Conservation (phyloP, 2,113 vertebrate genomes). For the Rhabdomys dilectus region DNA sequence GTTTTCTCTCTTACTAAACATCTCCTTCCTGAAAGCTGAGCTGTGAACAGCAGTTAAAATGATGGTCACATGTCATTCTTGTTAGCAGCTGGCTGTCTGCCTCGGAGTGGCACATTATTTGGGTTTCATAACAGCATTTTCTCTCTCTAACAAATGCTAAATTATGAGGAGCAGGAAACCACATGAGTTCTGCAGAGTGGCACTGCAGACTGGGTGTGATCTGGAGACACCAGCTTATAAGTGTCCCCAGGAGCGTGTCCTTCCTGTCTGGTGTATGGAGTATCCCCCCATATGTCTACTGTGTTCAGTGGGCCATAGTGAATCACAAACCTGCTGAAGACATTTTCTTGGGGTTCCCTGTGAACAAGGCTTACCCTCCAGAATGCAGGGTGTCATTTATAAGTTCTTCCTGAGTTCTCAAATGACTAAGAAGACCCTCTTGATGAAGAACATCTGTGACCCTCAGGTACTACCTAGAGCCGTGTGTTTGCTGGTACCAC, state of each 20-base stretch:
- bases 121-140: conserved; percentile 69
- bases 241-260: background rate
- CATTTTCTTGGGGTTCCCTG: background rate
- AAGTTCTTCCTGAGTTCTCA: background rate
- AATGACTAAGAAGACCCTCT: background rate
- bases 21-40: conserved; percentile 71
- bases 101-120: conserved; percentile 74
- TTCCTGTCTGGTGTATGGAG: background rate
- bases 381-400: background rate
- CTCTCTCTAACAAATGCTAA: conserved; percentile 69
- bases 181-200: conserved; percentile 65
- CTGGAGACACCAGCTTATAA: conserved; percentile 32
- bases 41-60: conserved; percentile 69
- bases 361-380: background rate
- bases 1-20: conserved; percentile 48
- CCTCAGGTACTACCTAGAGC: background rate
- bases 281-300: too few species aligned
- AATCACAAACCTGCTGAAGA: background rate
- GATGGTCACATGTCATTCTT: conserved; percentile 75
- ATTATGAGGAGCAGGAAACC: conserved; percentile 77
- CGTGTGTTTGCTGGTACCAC: background rate
- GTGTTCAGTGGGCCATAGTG: background rate
- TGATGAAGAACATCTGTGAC: background rate
- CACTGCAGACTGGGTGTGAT: conserved; percentile 55
- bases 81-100: conserved; percentile 68